A percentile compares a stretch with the other conserved stretches of the same genome.
phyloP scores from a whole-genome alignment of 2,888 invertebrate species.

The Beris chalybata region DNA sequence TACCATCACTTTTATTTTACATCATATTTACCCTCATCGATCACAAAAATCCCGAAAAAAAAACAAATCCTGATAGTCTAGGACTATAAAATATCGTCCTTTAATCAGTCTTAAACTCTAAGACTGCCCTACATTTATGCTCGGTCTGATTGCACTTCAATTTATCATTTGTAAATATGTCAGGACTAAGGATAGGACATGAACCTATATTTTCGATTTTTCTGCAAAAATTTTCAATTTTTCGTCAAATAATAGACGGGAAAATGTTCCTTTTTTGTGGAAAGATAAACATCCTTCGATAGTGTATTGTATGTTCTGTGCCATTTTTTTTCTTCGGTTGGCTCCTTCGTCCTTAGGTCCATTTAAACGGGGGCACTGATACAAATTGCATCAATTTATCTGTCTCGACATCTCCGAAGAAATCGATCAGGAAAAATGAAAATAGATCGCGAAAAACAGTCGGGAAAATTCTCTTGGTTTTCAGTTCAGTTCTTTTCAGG shows the following conservation, averaged over 20 bases:
- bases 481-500: too few species aligned
- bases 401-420: background rate
- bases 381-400: constrained; percentile 30
- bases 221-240: too few species aligned
- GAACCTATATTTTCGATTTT: too few species aligned
- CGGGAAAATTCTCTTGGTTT: too few species aligned
- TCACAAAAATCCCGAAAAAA: background rate
- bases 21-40: constrained; percentile 15
- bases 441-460: too few species aligned
- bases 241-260: too few species aligned
- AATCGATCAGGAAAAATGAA: too few species aligned
- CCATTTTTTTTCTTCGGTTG: too few species aligned
- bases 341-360: background rate
- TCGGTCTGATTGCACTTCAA: constrained; percentile 29
- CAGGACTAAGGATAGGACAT: too few species aligned
- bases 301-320: background rate
- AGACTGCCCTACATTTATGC: constrained; percentile 31
- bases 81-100: constrained; percentile 1
- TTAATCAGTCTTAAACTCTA: constrained; percentile 6
- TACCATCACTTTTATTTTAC: background rate
- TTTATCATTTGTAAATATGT: constrained; percentile 17
- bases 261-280: background rate
- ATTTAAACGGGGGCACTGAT: constrained; percentile 6
- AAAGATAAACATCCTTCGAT: constrained; percentile 11
- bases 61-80: background rate